A percentile compares a stretch with the other conserved stretches of the same genome.
Evolutionary conservation across 1,140 invertebrate species (phyloP).

Genomic region (Heterodera schachtii): DNA sequence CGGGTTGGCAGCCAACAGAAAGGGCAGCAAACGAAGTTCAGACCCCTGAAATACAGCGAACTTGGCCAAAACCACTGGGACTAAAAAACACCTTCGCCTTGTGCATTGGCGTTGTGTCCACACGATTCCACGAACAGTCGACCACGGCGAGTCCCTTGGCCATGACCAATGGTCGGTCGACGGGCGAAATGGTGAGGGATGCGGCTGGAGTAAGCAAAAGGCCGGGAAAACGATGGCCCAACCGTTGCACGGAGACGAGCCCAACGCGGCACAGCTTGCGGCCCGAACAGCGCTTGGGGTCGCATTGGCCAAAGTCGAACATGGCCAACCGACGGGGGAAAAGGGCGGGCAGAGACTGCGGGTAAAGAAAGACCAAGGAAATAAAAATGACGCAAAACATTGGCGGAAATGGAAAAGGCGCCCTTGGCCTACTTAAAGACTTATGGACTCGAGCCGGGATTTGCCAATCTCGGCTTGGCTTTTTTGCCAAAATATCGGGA

Average conservation of each 20-base stretch:
- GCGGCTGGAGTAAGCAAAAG: conserved; percentile 56
- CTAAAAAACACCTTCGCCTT: conserved; percentile 64
- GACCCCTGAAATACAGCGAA: conserved; percentile 72
- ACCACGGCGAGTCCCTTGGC: conserved; percentile 85
- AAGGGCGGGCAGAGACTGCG: not conserved
- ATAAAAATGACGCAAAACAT: not conserved
- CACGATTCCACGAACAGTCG: conserved; percentile 96
- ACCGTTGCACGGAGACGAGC: conserved; percentile 46
- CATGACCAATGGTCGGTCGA: conserved; percentile 50
- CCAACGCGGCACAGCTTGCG: conserved; percentile 53
- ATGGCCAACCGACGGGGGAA: conserved; percentile 54
- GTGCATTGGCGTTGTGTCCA: conserved; percentile 86
- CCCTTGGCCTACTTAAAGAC: too few species aligned
- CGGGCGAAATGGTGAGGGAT: conserved; percentile 50
- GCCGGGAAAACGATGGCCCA: conserved; percentile 54
- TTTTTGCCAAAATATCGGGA: not conserved
- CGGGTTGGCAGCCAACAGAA: conserved; percentile 93
- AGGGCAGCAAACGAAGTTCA: conserved; percentile 87
- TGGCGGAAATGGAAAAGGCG: too few species aligned
- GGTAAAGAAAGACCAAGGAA: not conserved
- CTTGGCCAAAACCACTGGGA: not conserved
- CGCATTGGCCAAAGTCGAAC: conserved; percentile 65
- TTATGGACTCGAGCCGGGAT: too few species aligned
- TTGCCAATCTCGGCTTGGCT: not conserved
- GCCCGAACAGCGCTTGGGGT: conserved; percentile 63